A percentile compares a stretch with the other conserved stretches of the same genome.
phyloP scores from a whole-genome alignment of 2,888 invertebrate species.

The Empis livida region DNA sequence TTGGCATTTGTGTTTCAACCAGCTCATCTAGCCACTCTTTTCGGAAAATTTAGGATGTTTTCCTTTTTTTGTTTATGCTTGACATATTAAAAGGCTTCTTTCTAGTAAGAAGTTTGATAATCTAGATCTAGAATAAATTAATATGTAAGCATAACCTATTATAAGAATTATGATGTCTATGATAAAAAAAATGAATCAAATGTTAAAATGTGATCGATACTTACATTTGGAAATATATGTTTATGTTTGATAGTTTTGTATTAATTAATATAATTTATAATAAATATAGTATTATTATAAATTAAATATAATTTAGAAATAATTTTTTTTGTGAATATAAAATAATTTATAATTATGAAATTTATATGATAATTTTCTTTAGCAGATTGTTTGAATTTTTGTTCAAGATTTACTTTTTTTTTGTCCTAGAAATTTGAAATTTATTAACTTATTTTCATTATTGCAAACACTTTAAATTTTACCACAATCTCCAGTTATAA shows the following conservation, averaged over 20 bases:
- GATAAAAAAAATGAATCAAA: neutral
- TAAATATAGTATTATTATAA: no score
- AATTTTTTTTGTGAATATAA: no score
- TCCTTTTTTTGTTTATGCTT: neutral
- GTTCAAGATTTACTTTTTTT: no score
- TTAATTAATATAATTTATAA: neutral
- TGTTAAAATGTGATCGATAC: neutral
- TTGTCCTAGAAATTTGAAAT: no score
- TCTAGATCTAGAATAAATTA: neutral
- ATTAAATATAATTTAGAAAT: no score
- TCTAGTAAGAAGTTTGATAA: neutral
- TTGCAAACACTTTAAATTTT: neutral
- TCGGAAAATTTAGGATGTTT: neutral
- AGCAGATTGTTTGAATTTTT: no score
- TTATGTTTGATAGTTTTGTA: neutral
- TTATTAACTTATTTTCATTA: no score
- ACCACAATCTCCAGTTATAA: neutral
- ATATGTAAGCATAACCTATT: neutral
- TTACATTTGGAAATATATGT: neutral
- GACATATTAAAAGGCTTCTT: neutral
- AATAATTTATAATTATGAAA: no score
- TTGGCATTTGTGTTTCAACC: neutral
- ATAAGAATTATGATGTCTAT: neutral
- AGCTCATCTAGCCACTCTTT: neutral
- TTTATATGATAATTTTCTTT: no score